Percentiles rank a stretch among this genome's conserved stretches.
Evolutionary conservation across 2,888 invertebrate genomes (phyloP).

Genomic region (Crocallis elinguaria): DNA sequence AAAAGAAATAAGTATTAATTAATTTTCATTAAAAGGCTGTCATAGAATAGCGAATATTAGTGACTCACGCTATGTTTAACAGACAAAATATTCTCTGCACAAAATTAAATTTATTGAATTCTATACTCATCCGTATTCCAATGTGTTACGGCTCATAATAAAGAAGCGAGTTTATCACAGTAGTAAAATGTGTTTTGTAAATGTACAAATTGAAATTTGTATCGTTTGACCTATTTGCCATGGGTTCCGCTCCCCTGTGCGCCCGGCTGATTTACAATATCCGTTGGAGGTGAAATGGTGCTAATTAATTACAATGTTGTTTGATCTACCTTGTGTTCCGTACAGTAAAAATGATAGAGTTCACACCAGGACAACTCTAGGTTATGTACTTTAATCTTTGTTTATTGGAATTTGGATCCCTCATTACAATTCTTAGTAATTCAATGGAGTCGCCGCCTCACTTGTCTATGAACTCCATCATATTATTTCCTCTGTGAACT

Average conservation of each 20-base stretch:
- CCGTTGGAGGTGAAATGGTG: conserved; percentile 23
- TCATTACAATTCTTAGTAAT: too few species aligned
- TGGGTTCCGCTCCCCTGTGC: conserved; percentile 42
- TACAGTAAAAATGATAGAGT: too few species aligned
- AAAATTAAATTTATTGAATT: background rate
- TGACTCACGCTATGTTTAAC: conserved; percentile 53
- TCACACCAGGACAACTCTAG: too few species aligned
- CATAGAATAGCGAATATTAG: conserved; percentile 43
- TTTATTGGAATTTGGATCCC: too few species aligned
- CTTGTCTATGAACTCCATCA: too few species aligned
- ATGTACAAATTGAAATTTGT: conserved; percentile 66
- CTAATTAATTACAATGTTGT: background rate
- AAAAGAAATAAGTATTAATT: too few species aligned
- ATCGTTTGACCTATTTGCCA: conserved; percentile 66
- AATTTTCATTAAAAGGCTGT: conserved; percentile 21
- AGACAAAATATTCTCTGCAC: background rate
- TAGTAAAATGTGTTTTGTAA: conserved; percentile 33
- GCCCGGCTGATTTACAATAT: conserved; percentile 47
- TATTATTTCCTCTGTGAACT: too few species aligned
- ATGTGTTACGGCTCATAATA: conserved; percentile 27
- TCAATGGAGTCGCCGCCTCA: too few species aligned
- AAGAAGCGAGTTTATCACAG: conserved; percentile 12
- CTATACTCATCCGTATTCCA: background rate
- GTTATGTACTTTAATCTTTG: too few species aligned
- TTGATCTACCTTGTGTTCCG: too few species aligned